Percentiles rank a stretch among this genome's conserved stretches.
phyloP scores from a whole-genome alignment of 2,797 vertebrate genomes.

The Phalloptychus januarius region DNA sequence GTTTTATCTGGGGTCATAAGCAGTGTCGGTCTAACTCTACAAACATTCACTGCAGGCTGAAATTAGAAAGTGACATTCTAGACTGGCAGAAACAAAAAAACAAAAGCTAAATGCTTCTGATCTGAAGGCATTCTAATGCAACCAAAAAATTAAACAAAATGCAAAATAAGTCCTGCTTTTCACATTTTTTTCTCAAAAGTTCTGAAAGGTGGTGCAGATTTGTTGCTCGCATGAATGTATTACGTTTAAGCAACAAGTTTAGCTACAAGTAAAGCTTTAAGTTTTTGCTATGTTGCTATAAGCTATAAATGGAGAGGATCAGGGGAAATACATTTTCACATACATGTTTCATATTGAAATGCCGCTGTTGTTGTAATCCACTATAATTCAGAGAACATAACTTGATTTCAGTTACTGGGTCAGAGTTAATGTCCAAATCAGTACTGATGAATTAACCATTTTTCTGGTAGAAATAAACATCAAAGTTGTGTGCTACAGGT shows the following conservation, averaged over 20 bases:
- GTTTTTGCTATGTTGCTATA: background rate
- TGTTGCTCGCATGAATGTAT: background rate
- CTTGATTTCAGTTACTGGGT: too few relatives aligned
- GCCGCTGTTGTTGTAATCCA: background rate
- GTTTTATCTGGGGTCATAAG: too few relatives aligned
- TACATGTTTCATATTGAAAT: background rate
- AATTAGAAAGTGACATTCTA: too few relatives aligned
- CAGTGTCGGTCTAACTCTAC: too few relatives aligned
- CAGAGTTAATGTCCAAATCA: background rate
- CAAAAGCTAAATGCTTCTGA: too few relatives aligned
- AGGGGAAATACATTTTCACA: background rate
- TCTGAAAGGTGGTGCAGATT: background rate
- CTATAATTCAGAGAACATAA: background rate
- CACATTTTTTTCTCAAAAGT: background rate
- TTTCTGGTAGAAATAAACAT: background rate
- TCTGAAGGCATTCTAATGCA: too few relatives aligned
- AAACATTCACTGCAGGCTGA: too few relatives aligned
- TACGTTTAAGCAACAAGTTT: background rate
- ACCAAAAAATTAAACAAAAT: too few relatives aligned
- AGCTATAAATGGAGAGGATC: background rate
- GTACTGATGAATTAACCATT: background rate
- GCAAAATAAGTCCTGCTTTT: background rate
- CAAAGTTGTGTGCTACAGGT: background rate
- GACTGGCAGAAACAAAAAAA: too few relatives aligned
- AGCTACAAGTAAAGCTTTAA: background rate